These are phyloP conservation scores for Malurus alboscapulatus DNA, from an alignment of 2,113 vertebrate species.

Conservation along the genomic window DNA sequence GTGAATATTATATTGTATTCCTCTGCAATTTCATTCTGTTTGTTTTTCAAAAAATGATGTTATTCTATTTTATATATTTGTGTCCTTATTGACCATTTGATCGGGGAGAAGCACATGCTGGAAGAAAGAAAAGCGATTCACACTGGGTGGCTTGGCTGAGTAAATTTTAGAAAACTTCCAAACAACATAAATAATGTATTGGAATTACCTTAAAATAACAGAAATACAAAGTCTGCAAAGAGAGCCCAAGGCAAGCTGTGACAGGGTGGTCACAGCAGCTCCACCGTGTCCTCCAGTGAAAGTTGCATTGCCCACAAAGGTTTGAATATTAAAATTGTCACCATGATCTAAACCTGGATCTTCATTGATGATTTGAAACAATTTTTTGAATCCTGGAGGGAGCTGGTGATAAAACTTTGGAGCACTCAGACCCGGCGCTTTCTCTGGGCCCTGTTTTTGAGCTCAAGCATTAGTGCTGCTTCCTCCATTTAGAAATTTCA, in stretches of 20 bases:
- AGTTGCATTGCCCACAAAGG: not conserved
- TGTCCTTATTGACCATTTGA: conserved; percentile 15
- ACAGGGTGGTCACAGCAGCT: not conserved
- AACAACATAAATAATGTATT: conserved; percentile 26
- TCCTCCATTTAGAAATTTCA: not conserved
- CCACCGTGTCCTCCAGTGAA: not conserved
- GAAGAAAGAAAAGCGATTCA: not conserved
- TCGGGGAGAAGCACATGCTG: not conserved
- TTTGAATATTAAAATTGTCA: not conserved
- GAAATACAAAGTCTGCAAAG: not conserved
- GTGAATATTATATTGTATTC: not conserved
- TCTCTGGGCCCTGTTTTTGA: not conserved
- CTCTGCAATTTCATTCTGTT: not conserved
- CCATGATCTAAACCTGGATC: fast-evolving
- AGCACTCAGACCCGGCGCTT: not conserved
- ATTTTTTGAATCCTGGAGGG: not conserved
- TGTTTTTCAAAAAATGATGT: not conserved
- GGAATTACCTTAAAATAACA: conserved; percentile 8
- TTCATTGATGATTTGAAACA: not conserved
- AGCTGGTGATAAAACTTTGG: not conserved
- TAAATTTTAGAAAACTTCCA: conserved; percentile 9
- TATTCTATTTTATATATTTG: not conserved
- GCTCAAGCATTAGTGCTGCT: not conserved
- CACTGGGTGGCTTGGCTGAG: not conserved
- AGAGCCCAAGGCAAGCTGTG: not conserved